Evolutionary conservation across 2,888 invertebrate species (phyloP).

Genomic region (Sericinus montela): DNA sequence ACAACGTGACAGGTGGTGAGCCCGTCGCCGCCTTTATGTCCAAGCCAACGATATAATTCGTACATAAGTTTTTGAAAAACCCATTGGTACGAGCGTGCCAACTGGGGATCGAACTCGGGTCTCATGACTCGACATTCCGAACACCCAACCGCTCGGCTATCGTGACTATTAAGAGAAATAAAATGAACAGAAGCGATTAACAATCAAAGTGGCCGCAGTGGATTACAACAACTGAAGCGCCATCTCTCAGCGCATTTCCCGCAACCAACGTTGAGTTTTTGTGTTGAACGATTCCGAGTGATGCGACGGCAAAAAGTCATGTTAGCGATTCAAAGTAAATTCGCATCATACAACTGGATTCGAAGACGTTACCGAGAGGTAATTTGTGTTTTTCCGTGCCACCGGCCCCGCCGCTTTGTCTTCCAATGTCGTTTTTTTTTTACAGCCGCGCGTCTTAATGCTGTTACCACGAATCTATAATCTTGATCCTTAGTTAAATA

Average conservation of each 20-base stretch:
- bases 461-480: conserved; percentile 24
- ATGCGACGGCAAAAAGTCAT: conserved; percentile 36
- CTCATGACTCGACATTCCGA: no score
- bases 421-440: conserved; percentile 43
- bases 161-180: not conserved
- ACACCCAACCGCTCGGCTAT: no score
- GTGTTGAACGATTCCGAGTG: conserved; percentile 30
- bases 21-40: no score
- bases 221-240: not conserved
- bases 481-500: conserved; percentile 38
- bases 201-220: not conserved
- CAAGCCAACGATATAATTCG: no score
- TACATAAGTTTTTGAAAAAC: no score
- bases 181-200: not conserved
- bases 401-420: conserved; percentile 56
- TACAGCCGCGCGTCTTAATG: conserved; percentile 43
- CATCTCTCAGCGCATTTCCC: conserved; percentile 2
- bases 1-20: no score
- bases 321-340: conserved; percentile 48
- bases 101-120: no score
- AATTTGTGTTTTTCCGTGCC: conserved; percentile 68
- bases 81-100: no score
- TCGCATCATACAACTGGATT: conserved; percentile 58
- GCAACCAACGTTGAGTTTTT: conserved; percentile 21
- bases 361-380: conserved; percentile 53